A percentile compares a stretch with the other conserved stretches of the same genome.
Evolutionary conservation across 1,140 invertebrate genomes (phyloP).

Genomic region (Lordiphosa clarofinis): DNA sequence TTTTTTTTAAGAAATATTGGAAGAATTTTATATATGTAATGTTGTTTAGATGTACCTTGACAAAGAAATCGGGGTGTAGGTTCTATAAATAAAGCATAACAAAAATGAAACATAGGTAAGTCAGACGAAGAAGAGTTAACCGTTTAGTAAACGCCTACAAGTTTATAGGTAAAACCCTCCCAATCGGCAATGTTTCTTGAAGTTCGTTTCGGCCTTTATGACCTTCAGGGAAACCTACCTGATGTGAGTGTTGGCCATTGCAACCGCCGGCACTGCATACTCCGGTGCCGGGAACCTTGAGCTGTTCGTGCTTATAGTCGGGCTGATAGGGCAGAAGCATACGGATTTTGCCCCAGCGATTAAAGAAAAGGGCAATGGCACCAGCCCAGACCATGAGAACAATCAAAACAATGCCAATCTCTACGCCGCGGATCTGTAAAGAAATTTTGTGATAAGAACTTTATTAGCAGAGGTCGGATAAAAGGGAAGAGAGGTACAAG

Average conservation of each 20-base stretch:
- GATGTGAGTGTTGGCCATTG: constrained; percentile 80
- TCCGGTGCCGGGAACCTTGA: constrained; percentile 89
- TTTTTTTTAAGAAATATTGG: constrained; percentile 27
- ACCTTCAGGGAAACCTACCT: constrained; percentile 53
- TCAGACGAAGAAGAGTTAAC: constrained; percentile 18
- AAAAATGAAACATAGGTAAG: constrained; percentile 67
- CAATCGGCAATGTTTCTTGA: not conserved
- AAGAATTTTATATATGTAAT: constrained; percentile 53
- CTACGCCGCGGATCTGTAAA: constrained; percentile 88
- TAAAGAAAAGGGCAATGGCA: constrained; percentile 93
- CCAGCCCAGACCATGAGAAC: constrained; percentile 93
- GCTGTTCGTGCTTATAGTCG: constrained; percentile 91
- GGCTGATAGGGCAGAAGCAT: constrained; percentile 96
- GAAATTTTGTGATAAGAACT: not conserved
- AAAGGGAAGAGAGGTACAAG: too few species aligned
- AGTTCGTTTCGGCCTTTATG: not conserved
- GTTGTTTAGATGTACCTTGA: constrained; percentile 71
- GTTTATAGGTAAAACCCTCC: not conserved
- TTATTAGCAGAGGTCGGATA: too few species aligned
- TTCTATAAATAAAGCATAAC: constrained; percentile 79
- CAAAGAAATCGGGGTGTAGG: constrained; percentile 79
- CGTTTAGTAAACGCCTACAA: not conserved
- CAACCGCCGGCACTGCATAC: constrained; percentile 84
- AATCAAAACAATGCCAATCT: constrained; percentile 92
- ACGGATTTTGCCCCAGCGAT: constrained; percentile 94